These are phyloP conservation scores for Rhizomys pruinosus DNA, from an alignment of 2,113 vertebrate genomes.

Conservation along the genomic window DNA sequence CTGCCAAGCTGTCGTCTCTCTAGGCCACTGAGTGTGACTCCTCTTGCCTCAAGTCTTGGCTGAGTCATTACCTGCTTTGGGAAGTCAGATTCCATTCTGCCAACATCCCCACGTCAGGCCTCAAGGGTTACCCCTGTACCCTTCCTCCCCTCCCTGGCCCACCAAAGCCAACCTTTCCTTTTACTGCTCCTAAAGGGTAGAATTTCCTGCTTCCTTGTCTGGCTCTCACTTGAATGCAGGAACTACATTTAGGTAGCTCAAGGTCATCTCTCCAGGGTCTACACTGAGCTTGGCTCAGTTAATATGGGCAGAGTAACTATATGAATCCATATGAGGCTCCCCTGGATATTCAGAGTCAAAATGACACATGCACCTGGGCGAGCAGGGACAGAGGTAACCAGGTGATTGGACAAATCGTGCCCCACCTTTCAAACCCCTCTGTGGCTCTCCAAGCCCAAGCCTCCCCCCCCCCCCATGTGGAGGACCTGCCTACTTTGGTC, in stretches of 20 bases:
- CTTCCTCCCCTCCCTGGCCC: too few relatives aligned
- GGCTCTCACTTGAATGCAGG: neutral
- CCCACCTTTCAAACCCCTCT: neutral
- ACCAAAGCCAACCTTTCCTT: neutral
- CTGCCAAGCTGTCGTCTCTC: neutral
- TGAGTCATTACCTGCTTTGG: neutral
- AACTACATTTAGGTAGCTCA: neutral
- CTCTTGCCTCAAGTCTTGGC: neutral
- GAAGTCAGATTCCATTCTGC: neutral
- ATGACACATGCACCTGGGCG: neutral
- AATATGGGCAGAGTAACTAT: too few relatives aligned
- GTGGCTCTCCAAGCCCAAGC: neutral
- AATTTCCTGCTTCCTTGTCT: neutral
- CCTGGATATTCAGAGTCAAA: neutral
- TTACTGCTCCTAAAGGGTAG: too few relatives aligned
- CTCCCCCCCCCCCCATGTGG: too few relatives aligned
- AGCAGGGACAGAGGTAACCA: too few relatives aligned
- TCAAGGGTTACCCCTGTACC: neutral
- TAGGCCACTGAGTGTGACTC: fast-evolving
- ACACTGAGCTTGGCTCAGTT: neutral
- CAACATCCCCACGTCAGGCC: too few relatives aligned
- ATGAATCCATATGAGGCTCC: fast-evolving
- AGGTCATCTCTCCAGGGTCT: neutral
- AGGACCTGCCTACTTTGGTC: too few relatives aligned
- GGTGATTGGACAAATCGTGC: fast-evolving